phyloP scores from a whole-genome alignment of 2,888 invertebrate genomes.

The Drosophila acutilabella region DNA sequence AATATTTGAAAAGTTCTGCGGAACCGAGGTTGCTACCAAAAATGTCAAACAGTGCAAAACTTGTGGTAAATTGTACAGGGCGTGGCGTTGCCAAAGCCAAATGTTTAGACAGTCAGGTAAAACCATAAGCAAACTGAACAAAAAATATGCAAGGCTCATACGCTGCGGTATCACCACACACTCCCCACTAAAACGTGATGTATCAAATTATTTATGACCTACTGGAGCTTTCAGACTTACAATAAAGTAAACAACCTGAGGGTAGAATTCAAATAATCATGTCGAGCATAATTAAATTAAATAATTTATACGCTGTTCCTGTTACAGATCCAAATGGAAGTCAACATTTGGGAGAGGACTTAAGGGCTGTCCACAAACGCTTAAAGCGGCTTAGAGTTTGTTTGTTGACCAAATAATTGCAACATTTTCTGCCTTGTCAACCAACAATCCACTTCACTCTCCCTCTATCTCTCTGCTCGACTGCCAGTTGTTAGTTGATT shows the following conservation, averaged over 20 bases:
- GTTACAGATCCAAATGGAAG: constrained; percentile 37
- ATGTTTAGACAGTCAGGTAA: constrained; percentile 35
- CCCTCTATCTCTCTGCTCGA: background rate
- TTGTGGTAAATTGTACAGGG: constrained; percentile 47
- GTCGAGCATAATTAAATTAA: constrained; percentile 72
- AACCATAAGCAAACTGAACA: constrained; percentile 8
- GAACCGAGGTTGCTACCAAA: constrained; percentile 38
- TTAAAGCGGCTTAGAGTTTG: constrained; percentile 70
- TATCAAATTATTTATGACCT: constrained; percentile 62
- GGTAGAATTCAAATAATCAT: constrained; percentile 38
- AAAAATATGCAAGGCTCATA: constrained; percentile 41
- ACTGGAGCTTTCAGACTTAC: constrained; percentile 28
- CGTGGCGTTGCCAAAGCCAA: constrained; percentile 35
- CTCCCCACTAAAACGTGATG: constrained; percentile 41
- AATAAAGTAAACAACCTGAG: constrained; percentile 13
- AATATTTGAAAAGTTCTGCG: constrained; percentile 76
- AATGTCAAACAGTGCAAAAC: constrained; percentile 60
- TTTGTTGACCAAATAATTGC: constrained; percentile 62
- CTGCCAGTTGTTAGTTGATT: constrained; percentile 47
- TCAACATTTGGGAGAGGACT: constrained; percentile 41
- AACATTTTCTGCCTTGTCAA: constrained; percentile 46
- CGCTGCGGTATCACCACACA: constrained; percentile 40
- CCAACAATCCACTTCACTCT: constrained; percentile 8
- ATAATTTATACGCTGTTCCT: constrained; percentile 65
- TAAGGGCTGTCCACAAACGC: constrained; percentile 56